These are phyloP conservation scores for Equus quagga DNA, from an alignment of 2,113 vertebrate species.

Conservation along the genomic window DNA sequence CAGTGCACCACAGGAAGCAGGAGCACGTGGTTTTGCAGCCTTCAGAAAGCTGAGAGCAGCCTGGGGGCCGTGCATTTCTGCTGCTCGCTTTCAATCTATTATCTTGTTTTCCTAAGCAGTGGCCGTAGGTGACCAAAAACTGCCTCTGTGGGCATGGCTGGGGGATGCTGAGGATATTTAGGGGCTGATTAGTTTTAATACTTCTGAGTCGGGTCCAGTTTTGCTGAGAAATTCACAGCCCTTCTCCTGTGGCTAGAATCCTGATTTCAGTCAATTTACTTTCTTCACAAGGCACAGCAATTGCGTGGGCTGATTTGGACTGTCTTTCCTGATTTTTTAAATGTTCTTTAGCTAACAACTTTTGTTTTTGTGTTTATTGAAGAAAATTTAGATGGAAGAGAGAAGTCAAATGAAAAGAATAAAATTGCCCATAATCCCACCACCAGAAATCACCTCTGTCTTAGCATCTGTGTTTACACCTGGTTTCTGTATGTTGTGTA, in stretches of 20 bases:
- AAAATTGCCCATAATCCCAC: neutral
- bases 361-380: slow-evolving; percentile 7
- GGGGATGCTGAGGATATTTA: neutral
- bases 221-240: neutral
- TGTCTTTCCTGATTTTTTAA: slow-evolving; percentile 54
- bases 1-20: neutral
- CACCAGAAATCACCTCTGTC: neutral
- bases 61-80: rapidly evolving
- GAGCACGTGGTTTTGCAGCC: neutral
- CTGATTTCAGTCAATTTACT: neutral
- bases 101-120: neutral
- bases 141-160: rapidly evolving
- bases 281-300: neutral
- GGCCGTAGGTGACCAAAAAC: neutral
- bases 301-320: neutral
- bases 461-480: neutral
- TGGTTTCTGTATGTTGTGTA: neutral
- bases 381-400: neutral
- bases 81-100: rapidly evolving
- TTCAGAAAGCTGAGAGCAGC: neutral
- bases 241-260: neutral
- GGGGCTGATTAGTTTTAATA: neutral
- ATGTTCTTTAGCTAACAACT: neutral
- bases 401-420: neutral
- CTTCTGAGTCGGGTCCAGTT: neutral